Evolutionary conservation across 2,888 invertebrate genomes (phyloP), one percentile per base, ranked within the genome.

Genomic region (Muscina levida): DNA sequence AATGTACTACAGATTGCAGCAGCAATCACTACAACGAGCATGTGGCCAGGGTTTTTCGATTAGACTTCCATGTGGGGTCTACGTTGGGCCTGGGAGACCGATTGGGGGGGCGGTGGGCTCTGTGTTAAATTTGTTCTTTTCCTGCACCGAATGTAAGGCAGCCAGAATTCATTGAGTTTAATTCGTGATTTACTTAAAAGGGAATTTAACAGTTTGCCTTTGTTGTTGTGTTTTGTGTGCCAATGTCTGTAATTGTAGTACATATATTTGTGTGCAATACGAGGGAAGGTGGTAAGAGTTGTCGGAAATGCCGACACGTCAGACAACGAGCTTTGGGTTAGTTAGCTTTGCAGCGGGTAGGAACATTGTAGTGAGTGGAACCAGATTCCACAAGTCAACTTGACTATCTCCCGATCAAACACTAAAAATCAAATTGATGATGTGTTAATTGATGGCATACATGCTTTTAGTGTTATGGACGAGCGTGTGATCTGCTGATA

Each of bases 151-250:
- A 62, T 22, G 62, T 62, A 62, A 62, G 39, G 13, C 62, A 62
- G 19, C 15, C 42, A 31, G 31, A 31, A 31, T 62, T 42, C 37
- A 59, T 37, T 59, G 37, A 17, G 37, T 59, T 42, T 42, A 22
- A 62, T 13, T 19, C 42, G 19, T 42, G 42, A 42, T 62, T 62
- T 22, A 42, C 62, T 19, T 13, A 62, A 62, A 42, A 62, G 42
- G 62, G 5, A 62, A 42, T 62, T 22, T 42, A 42, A 42, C 42
- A 8, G 62, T 62, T 59, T 59, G 1, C 8, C 3, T 19, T 22
- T 51, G 17, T 22, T 19, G 22, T 31, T 17, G 2, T 22, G 22
- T 17, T 19, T 11, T 22, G 5, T 17, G 19, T 19, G 22, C 44
- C 4, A 44, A 44, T 44, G 44, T 44, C n/a, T 44, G 3, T 11